These are phyloP conservation scores for Mustelus asterias DNA, from an alignment of 2,113 vertebrate species.

Conservation along the genomic window DNA sequence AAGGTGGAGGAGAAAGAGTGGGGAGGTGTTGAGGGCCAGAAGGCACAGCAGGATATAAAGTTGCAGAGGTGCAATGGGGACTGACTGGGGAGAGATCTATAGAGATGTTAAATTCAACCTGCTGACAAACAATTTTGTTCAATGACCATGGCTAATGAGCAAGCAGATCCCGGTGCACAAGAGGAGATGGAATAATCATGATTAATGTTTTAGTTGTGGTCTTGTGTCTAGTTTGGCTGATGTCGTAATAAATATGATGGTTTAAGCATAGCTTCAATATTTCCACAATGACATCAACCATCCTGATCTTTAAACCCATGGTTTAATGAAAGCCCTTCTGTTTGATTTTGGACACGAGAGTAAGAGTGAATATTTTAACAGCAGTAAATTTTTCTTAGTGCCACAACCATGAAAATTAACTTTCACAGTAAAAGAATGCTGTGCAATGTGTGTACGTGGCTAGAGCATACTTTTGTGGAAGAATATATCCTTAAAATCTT, in stretches of 20 bases:
- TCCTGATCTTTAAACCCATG: not conserved
- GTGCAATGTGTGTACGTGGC: not conserved
- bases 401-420: not conserved
- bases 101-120: not conserved
- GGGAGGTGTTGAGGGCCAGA: not conserved
- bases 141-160: not conserved
- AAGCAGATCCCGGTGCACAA: too few relatives aligned
- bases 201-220: not conserved
- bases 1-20: not conserved
- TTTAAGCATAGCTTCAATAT: constrained; percentile 1
- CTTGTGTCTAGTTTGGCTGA: not conserved
- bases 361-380: constrained; percentile 14
- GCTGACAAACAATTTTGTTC: not conserved
- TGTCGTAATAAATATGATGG: not conserved
- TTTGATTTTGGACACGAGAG: not conserved
- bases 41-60: not conserved
- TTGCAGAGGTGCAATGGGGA: not conserved
- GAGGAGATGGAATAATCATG: not conserved
- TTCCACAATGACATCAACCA: constrained; percentile 22
- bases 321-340: not conserved
- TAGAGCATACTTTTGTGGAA: not conserved
- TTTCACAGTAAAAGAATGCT: not conserved
- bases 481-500: not conserved
- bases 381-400: not conserved
- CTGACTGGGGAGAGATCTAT: not conserved